Evolutionary conservation across 1,140 invertebrate species (phyloP), one percentile per base, ranked within the genome.

Genomic region (Platorchestia sp.): DNA sequence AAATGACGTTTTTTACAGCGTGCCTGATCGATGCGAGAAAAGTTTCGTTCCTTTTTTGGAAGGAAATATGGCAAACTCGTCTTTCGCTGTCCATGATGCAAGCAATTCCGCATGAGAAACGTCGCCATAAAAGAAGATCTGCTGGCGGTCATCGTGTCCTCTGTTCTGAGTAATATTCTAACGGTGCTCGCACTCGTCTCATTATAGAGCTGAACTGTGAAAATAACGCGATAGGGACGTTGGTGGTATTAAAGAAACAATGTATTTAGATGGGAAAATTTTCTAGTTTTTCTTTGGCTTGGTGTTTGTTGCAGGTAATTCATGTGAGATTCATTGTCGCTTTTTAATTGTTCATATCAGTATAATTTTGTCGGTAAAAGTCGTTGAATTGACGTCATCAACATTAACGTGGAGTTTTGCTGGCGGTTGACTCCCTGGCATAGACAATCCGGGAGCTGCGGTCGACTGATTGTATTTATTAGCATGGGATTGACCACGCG

Each of bases 1-100:
- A 93, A 93, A 47, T 45, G 43, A 45, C 91, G 44, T 44, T 93
- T 93, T 93, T 44, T 93, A 36, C 36, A 93, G 45, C 45, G 41
- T 40, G 40, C 43, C 10, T 45, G 91, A 47, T 93, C 40, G 45
- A 93, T 93, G 45, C 19, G 45, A 45, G 91, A 93, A 93, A 47
- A 93, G 0, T 14, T 93, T 43, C 36, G 5, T 7, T 89, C 14
- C 87, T 5, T 43, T 27, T 6, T 42, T n/a, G 41, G 27, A 44
- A 89, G 41, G 41, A 89, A 41, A 89, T 42, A 42, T 41, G 10
- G 87, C 87, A 89, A 75, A 36, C 27, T 10, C 59, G 59, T 75
- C 59, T 75, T 75, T 75, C 27, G 3, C 59, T 1, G 59, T 75
- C 27, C 27, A 36, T 75, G 27, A 75, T 75, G 59, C 27, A 75